Evolutionary conservation across 2,888 invertebrate species (phyloP), one percentile per base, ranked within the genome.

Genomic region (Adela reaumurella): DNA sequence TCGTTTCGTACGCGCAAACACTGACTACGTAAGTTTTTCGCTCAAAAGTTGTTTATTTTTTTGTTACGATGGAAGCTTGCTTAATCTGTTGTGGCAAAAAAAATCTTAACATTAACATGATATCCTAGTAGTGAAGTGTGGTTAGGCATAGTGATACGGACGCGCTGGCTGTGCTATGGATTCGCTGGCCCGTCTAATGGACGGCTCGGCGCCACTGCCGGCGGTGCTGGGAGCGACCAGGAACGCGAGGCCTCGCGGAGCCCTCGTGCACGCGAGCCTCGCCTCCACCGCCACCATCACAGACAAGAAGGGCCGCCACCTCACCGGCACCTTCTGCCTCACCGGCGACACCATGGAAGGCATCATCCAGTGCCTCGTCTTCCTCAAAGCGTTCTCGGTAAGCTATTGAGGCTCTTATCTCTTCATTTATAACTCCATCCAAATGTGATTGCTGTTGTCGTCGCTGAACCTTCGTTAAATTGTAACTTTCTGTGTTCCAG

Each of bases 301-400:
- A 1, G 78, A 77, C 60, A 86, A 90, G 62, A 88, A 90, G 65
- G 89, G 90, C 56, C 82, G 92, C 55, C 92, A 92, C 65, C 83
- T 93, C 54, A 90, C 91, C 17, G 93, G 93, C 58, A 92, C 92
- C 48, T 93, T 94, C 76, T 92, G 92, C 64, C 84, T 93, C 52
- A 91, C 92, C 45, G 93, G 93, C 49, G 93, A 93, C 74, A 93
- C 93, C 52, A 93, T 94, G 92, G 93, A 94, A 67, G 93, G 92
- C 59, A 93, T 94, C 65, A 92, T 94, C 66, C 93, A 94, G 80
- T 93, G 93, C 70, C 84, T 94, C 62, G 94, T 94, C 61, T 93
- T 93, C 80, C 86, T 93, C 65, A 94, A 93, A 74, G 93, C 93
- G 42, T 93, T 93, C 70, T 92, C 92, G 90, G 94, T 94, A 83